These are phyloP conservation scores for Phymorhynchus buccinoides DNA, from an alignment of 1,140 invertebrate genomes.

Conservation along the genomic window DNA sequence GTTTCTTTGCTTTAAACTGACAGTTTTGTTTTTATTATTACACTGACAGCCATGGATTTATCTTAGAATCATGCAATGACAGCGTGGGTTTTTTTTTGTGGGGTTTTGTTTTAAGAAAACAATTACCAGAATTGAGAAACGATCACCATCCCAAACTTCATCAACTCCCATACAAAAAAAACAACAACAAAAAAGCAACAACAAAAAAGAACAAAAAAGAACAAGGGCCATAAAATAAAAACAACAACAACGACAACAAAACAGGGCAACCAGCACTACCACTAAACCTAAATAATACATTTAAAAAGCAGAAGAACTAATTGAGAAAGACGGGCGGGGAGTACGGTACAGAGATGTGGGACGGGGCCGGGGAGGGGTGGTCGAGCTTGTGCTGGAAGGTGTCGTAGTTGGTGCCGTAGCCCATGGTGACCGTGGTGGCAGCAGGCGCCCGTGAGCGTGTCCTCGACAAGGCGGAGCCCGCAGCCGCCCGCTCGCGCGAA, in stretches of 20 bases:
- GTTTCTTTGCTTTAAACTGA: no score
- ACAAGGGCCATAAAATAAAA: no score
- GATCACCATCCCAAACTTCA: no score
- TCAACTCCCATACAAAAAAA: no score
- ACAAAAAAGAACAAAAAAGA: no score
- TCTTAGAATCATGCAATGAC: no score
- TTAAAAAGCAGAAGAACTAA: neutral
- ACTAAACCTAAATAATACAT: neutral
- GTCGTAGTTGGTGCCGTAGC: neutral
- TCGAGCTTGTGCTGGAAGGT: neutral
- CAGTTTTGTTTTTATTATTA: no score
- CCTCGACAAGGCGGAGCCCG: constrained; percentile 27
- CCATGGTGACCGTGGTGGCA: constrained; percentile 30
- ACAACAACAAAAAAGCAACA: no score
- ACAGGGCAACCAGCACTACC: neutral
- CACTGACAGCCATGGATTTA: no score
- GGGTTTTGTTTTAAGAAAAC: no score
- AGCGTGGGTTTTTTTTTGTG: no score
- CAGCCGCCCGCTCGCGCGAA: neutral
- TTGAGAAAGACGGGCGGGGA: constrained; percentile 9
- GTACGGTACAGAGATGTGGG: constrained; percentile 12
- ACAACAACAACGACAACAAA: neutral
- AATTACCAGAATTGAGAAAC: no score
- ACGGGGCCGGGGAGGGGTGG: constrained; percentile 2
- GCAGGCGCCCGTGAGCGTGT: constrained; percentile 32